Evolutionary conservation across 92 coral and sea anemone genomes (phyloP).

Genomic region (Porites evermanni): DNA sequence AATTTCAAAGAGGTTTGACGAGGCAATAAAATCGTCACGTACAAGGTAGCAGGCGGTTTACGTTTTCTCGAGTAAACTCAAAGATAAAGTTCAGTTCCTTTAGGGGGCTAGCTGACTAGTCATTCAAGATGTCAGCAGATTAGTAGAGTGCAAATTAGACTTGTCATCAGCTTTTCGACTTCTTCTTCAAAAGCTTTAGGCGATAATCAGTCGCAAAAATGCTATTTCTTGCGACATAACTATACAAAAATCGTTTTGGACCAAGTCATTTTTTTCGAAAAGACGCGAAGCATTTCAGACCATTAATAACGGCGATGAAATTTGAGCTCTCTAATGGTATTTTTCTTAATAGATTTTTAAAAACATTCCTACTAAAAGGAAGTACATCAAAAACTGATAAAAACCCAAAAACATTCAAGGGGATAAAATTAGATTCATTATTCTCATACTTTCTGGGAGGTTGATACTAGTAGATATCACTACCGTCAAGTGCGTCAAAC

Average conservation of each 20-base stretch:
- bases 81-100: too few relatives aligned
- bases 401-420: neutral
- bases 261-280: neutral
- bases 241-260: neutral
- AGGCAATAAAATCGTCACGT: constrained; percentile 3
- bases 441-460: constrained; percentile 16
- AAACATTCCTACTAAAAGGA: constrained; percentile 12
- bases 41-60: neutral
- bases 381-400: neutral
- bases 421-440: neutral
- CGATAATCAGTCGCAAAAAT: neutral
- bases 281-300: neutral
- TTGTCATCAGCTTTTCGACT: neutral
- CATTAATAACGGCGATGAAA: constrained; percentile 6
- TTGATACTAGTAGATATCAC: constrained; percentile 18
- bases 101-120: too few relatives aligned
- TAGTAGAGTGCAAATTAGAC: neutral
- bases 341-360: constrained; percentile 30
- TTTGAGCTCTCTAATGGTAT: constrained; percentile 30
- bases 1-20: neutral
- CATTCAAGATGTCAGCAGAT: neutral
- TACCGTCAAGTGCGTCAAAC: constrained; percentile 22
- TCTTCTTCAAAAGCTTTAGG: neutral
- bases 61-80: too few relatives aligned
- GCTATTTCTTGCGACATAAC: neutral